Evolutionary conservation across 2,797 vertebrate genomes (phyloP), one percentile per base, ranked within the genome.

Genomic region (Fistularia tabacaria): DNA sequence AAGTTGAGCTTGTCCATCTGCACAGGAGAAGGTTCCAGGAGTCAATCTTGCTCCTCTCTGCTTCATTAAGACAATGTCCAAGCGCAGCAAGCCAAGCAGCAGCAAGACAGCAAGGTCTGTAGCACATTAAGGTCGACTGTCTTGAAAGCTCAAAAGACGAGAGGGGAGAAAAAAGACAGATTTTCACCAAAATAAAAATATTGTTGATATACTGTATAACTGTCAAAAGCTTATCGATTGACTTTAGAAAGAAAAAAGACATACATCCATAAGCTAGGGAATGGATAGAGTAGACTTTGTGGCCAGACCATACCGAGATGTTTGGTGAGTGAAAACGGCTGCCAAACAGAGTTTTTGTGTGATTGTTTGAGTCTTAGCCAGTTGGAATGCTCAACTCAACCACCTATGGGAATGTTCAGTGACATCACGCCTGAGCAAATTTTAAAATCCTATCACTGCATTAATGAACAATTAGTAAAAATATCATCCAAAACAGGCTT

Each of bases 191-290:
- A 82, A 69, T 68, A 6, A 70, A 83, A 84, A 77, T 59, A 73
- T 57, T 59, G 66, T 82, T 67, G 61, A 74, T 79, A 80, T 73
- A 83, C 64, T 73, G 61, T 69, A 81, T 80, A 75, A 74, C 54
- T 81, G 71, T 82, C 62, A 71, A 81, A 82, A 90, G 87, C 87
- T 86, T 87, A 80, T 87, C 53, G 57, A 73, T 80, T 84, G 78
- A 85, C 75, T 64, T 79, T 47, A 68, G 60, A 79, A 46, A 73
- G 65, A 81, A 75, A 64, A 80, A 61, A 82, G 71, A 76, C 59
- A 8, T 75, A 83, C 77, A 83, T 80, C 77, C 73, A 80, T 74
- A 77, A 72, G 70, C 67, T 58, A 8, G 56, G 46, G 76, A 82
- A 69, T 54, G 69, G 66, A 80, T 67, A 78, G 66, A 59, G 53